Evolutionary conservation across 2,888 invertebrate species (phyloP).

Genomic region (Acrocera orbiculus): DNA sequence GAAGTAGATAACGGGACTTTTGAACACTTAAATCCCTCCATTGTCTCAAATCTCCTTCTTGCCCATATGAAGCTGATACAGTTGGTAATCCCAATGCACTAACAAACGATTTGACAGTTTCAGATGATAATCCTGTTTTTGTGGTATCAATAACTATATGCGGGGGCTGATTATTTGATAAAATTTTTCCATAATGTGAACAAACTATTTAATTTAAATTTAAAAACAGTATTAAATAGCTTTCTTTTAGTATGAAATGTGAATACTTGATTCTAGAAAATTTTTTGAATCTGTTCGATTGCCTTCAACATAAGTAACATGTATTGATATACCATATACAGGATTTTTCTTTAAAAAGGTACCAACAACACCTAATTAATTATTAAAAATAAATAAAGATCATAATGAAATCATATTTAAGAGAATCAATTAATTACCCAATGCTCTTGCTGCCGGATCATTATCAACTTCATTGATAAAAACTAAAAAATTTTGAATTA

Average conservation of each 20-base stretch:
- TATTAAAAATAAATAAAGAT: no score
- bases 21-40: slow-evolving; percentile 58
- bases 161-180: slow-evolving; percentile 46
- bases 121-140: slow-evolving; percentile 60
- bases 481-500: no score
- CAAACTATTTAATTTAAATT: slow-evolving; percentile 40
- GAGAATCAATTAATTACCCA: no score
- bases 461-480: slow-evolving; percentile 59
- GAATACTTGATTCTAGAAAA: slow-evolving; percentile 50
- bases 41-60: slow-evolving; percentile 62
- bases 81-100: slow-evolving; percentile 66
- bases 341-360: slow-evolving; percentile 53
- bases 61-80: slow-evolving; percentile 69
- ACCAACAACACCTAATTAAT: slow-evolving; percentile 49
- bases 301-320: slow-evolving; percentile 42
- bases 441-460: slow-evolving; percentile 48
- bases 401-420: no score
- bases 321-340: slow-evolving; percentile 39
- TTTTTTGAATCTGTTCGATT: slow-evolving; percentile 55
- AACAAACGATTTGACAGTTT: slow-evolving; percentile 70
- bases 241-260: no score
- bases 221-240: no score
- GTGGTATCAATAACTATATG: slow-evolving; percentile 71
- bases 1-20: slow-evolving; percentile 59
- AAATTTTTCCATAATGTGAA: slow-evolving; percentile 47